A percentile compares a stretch with the other conserved stretches of the same genome.
Evolutionary conservation across 1,140 invertebrate species (phyloP).

Genomic region (Brachionus plicatilis): DNA sequence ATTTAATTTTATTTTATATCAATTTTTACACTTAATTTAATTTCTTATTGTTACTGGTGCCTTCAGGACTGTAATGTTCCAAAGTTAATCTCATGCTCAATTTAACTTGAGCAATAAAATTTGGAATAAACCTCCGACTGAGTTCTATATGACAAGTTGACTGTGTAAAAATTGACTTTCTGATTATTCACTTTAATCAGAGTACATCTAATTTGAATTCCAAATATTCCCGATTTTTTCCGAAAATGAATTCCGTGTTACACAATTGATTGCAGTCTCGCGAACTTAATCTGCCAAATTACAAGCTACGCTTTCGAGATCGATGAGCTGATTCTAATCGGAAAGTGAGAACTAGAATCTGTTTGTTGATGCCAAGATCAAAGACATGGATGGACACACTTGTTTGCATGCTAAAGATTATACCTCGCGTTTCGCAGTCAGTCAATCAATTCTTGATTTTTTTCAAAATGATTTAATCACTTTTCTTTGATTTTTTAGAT

Average conservation of each 20-base stretch:
- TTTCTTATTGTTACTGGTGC: neutral
- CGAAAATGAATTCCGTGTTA: neutral
- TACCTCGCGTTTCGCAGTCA: neutral
- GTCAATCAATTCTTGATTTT: neutral
- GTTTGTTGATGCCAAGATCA: neutral
- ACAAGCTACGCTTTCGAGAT: neutral
- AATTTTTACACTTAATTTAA: constrained; percentile 29
- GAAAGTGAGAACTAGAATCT: neutral
- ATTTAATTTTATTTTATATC: neutral
- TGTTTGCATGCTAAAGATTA: constrained; percentile 10
- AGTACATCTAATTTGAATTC: neutral
- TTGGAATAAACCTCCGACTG: neutral
- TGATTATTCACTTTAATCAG: neutral
- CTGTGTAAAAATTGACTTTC: neutral
- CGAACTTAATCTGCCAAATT: neutral
- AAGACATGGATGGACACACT: neutral
- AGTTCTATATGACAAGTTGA: neutral
- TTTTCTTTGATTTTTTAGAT: neutral
- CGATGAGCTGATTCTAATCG: neutral
- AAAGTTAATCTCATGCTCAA: neutral
- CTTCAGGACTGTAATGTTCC: neutral
- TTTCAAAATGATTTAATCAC: neutral
- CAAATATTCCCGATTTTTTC: neutral
- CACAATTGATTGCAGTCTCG: neutral
- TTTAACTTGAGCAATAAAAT: neutral